Conservation (phyloP, 2,797 vertebrate species). For the Chelonia mydas region DNA sequence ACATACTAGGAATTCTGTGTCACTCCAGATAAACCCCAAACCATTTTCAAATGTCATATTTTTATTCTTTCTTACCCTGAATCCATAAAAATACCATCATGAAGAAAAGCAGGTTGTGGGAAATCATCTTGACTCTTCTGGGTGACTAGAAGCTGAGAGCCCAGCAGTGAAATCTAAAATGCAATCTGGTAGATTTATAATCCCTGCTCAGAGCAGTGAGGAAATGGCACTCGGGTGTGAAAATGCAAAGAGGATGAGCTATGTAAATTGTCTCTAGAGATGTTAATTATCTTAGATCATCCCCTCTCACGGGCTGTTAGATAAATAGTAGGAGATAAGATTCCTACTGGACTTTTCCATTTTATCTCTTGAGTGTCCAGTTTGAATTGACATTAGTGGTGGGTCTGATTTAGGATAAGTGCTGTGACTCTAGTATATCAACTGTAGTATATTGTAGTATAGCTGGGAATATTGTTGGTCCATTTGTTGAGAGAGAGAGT, state of each 20-base stretch:
- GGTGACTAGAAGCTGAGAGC: neutral
- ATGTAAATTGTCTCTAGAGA: neutral
- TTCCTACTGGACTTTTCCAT: too few relatives aligned
- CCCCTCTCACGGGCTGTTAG: neutral
- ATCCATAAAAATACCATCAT: neutral
- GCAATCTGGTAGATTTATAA: neutral
- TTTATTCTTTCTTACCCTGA: neutral
- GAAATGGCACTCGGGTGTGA: neutral
- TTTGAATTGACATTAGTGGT: neutral
- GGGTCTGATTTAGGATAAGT: neutral
- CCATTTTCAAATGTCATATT: neutral
- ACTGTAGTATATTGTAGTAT: neutral
- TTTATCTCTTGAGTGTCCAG: neutral
- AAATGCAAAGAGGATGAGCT: neutral
- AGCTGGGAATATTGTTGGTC: neutral
- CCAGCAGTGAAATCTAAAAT: neutral
- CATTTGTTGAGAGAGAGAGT: too few relatives aligned
- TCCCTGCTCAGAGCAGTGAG: neutral
- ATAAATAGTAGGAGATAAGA: neutral
- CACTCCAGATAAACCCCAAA: neutral
- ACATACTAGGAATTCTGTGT: neutral
- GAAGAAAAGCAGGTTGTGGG: neutral
- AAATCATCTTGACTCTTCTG: neutral
- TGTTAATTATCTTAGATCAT: neutral
- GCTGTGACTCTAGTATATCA: neutral